phyloP scores from a whole-genome alignment of 2,888 invertebrate species.

The Sphecodes monilicornis region DNA sequence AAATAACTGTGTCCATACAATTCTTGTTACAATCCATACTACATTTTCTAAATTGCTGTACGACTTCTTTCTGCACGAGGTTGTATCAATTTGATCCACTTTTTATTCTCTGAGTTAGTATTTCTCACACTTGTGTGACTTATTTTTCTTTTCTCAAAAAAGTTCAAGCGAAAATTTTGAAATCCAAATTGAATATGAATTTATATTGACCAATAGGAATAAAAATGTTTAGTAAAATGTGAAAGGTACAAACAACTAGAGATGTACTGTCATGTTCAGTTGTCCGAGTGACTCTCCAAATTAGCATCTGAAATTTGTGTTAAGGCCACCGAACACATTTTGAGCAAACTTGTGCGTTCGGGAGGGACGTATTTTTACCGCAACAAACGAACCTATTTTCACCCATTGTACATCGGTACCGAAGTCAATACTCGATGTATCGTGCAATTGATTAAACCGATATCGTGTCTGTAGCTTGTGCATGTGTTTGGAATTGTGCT shows the following conservation, averaged over 20 bases:
- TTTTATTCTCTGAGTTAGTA: background rate
- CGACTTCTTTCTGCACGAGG: background rate
- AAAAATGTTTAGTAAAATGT: background rate
- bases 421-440: conserved; percentile 51
- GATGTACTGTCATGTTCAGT: too few relatives aligned
- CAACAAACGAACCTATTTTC: conserved; percentile 13
- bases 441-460: conserved; percentile 71
- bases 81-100: background rate
- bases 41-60: background rate
- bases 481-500: conserved; percentile 74
- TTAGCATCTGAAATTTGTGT: background rate
- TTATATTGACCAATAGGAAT: background rate
- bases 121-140: background rate
- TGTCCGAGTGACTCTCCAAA: background rate
- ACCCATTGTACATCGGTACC: conserved; percentile 35
- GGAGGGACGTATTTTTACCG: background rate
- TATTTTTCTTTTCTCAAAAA: too few relatives aligned
- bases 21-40: background rate
- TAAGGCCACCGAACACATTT: background rate
- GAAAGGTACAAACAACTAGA: background rate
- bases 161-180: background rate
- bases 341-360: background rate
- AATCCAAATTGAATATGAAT: background rate
- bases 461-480: conserved; percentile 76
- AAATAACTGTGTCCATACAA: background rate